Base-by-base conservation (phyloP, 35 echinoderm and acorn worm genomes). In the Lytechinus pictus region DNA sequence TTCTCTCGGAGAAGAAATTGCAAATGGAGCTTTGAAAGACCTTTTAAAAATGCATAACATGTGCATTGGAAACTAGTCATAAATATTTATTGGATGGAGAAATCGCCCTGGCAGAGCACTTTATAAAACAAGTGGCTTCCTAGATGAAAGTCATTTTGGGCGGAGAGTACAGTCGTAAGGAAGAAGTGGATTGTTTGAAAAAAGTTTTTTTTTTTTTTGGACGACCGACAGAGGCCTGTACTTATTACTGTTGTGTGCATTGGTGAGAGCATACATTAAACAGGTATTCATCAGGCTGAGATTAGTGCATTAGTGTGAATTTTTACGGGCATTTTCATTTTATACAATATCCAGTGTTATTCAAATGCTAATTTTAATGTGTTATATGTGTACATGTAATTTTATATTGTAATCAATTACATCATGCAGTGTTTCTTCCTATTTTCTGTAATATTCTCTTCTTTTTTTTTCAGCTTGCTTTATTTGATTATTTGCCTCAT, bases 21-120 rank as follows among this genome's bases (percentile, higher is more conserved):
- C 88, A 90, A 52, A 90, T 90, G 16, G 14, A 44, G 28, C 29
- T 44, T 44, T 54, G 52, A 90, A 90, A 44, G 52, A 52, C 28
- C 29, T 90, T 44, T 54, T 90, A 52, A 90, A 90, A 90, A 90
- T 90, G 88, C 88, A 90, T 90, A 90, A 90, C 88, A 90, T 90
- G 88, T 90, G 88, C 88, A 90, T 90, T 54, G 52, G 88, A 14
- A 90, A 90, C 88, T 90, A 90, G 88, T 90, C 88, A 90, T 90
- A 90, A 90, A 90, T 90, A 90, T 90, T 90, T 54, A 90, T 90
- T 16, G 28, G 88, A 90, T 51, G 33, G 28, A 54, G 88, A 90
- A 90, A 90, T 90, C 12, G 88, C 52, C 27, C 88, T 44, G 88
- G 33, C 52, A 52, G 88, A 54, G 29, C 29, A 54, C 52, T 52